These are phyloP conservation scores for Deilephila porcellus DNA, from an alignment of 2,888 invertebrate genomes.

Conservation along the genomic window DNA sequence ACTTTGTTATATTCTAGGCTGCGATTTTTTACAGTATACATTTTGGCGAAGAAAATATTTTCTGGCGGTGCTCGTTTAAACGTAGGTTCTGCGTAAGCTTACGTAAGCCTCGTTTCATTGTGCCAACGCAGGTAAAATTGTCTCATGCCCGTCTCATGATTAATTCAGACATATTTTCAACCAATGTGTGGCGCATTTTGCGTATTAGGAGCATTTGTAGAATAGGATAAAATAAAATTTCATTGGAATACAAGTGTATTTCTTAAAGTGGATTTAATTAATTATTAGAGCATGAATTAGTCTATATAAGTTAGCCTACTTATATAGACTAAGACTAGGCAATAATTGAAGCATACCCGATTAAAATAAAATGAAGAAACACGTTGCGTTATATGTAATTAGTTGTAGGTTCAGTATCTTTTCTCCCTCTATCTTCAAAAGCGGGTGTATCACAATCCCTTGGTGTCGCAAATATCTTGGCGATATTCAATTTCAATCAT, in stretches of 20 bases:
- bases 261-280: not conserved
- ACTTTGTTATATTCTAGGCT: not conserved
- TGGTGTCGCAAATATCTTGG: too few relatives aligned
- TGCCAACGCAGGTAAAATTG: conserved; percentile 39
- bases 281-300: too few relatives aligned
- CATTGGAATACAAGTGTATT: not conserved
- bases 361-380: too few relatives aligned
- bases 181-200: conserved; percentile 16
- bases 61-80: conserved; percentile 23
- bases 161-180: conserved; percentile 42
- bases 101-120: conserved; percentile 37
- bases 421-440: too few relatives aligned
- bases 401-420: too few relatives aligned
- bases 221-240: conserved; percentile 1
- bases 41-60: too few relatives aligned
- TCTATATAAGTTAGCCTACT: too few relatives aligned
- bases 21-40: not conserved
- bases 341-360: too few relatives aligned
- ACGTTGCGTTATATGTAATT: too few relatives aligned
- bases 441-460: too few relatives aligned
- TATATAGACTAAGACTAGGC: too few relatives aligned
- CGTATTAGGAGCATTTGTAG: conserved; percentile 8
- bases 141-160: conserved; percentile 46
- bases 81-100: conserved; percentile 28
- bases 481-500: too few relatives aligned